Evolutionary conservation across 2,888 invertebrate species (phyloP), one percentile per base, ranked within the genome.

Genomic region (Parnassius mnemosyne): DNA sequence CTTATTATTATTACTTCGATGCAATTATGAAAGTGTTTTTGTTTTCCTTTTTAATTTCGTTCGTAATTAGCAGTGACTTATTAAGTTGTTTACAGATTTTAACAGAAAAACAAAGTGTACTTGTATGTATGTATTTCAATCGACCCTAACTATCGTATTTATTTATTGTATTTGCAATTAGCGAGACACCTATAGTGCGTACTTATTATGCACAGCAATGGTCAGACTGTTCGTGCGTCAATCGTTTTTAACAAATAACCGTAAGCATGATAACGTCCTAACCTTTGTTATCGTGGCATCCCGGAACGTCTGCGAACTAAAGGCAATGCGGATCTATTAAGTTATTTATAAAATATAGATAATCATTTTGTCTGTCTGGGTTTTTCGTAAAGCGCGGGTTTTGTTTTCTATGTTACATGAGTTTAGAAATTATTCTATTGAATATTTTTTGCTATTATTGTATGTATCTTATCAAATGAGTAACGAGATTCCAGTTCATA

Each of bases 231-330:
- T 80, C 84, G 89, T 90, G 89, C 90, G 90, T 91, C 90, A 91
- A 85, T 88, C 73, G 83, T 77, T 80, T 85, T 85, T 84, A 84
- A 89, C 85, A 89, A 89, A 88, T 86, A 85, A 77, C 80, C 71
- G 66, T 62, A 50, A 63, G 65, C 67, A 11, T 69, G 90, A 90
- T 90, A 90, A 87, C 87, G 85, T 74, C 69, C 76, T 88, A 85
- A 89, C 89, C 89, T 76, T 79, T 85, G 78, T 85, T 90, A 90
- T 89, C 90, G 68, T 66, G 73, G 76, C 81, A 87, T 89, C 87
- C 90, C 89, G 89, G 90, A 88, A 87, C 89, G 90, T 89, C 89
- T 90, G 85, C 83, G 79, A 80, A 80, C 80, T 78, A 76, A 68
- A 68, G 74, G 72, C 77, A 70, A 74, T 72, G 75, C 80, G 82